Conservation (phyloP, 1,140 invertebrate genomes). For the Oncopeltus fasciatus region DNA sequence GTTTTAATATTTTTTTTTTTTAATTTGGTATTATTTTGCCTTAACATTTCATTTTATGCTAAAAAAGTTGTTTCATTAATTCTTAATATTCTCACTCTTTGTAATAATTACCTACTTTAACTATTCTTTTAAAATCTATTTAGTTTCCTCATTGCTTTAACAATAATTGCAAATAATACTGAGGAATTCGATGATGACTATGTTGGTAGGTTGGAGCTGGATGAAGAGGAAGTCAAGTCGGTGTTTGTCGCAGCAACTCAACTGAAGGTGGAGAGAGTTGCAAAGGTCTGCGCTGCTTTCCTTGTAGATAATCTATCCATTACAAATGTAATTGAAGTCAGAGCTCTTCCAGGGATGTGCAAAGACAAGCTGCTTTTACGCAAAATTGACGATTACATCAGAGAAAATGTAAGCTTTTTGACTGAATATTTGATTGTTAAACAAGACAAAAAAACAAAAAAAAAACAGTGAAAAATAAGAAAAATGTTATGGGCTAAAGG, state of each 20-base stretch:
- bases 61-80: too few species aligned
- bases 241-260: constrained; percentile 58
- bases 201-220: constrained; percentile 39
- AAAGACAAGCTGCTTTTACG: constrained; percentile 42
- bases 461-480: too few species aligned
- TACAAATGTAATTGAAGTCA: constrained; percentile 54
- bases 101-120: too few species aligned
- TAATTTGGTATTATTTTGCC: too few species aligned
- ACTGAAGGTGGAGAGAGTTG: constrained; percentile 56
- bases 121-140: too few species aligned
- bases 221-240: constrained; percentile 43
- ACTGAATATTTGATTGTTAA: not conserved
- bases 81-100: too few species aligned
- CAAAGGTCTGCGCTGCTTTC: constrained; percentile 51
- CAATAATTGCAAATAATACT: too few species aligned
- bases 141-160: too few species aligned
- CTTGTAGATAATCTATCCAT: constrained; percentile 49
- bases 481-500: too few species aligned
- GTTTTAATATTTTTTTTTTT: too few species aligned
- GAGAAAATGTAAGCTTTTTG: constrained; percentile 50
- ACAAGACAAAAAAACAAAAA: too few species aligned
- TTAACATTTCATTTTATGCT: not conserved
- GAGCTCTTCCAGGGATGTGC: constrained; percentile 49
- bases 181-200: too few species aligned
- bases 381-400: constrained; percentile 55